These are phyloP conservation scores for Trachelus tabidus DNA, from an alignment of 2,888 invertebrate genomes.

Conservation along the genomic window DNA sequence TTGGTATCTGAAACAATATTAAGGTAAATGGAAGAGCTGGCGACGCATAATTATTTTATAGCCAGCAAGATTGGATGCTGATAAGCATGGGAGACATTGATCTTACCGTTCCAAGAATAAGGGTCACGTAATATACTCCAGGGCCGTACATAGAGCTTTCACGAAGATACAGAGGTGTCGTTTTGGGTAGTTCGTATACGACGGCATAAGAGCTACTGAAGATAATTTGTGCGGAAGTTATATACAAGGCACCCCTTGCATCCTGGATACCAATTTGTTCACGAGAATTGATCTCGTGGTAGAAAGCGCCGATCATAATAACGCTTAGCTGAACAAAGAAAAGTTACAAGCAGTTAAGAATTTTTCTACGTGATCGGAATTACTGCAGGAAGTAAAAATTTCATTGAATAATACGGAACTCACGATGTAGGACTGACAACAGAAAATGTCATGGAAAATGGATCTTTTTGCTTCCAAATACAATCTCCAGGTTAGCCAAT, in stretches of 20 bases:
- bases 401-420: slow-evolving; percentile 18
- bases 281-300: slow-evolving; percentile 64
- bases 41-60: not conserved
- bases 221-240: slow-evolving; percentile 68
- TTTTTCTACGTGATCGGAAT: not conserved
- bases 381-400: not conserved
- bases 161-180: slow-evolving; percentile 66
- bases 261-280: slow-evolving; percentile 68
- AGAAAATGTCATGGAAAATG: slow-evolving; percentile 21
- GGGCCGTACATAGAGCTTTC: slow-evolving; percentile 67
- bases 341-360: slow-evolving; percentile 3
- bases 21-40: not conserved
- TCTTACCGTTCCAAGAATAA: slow-evolving; percentile 45
- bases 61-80: not conserved
- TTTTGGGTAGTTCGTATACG: slow-evolving; percentile 65
- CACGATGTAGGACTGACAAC: slow-evolving; percentile 27
- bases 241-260: slow-evolving; percentile 68
- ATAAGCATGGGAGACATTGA: not conserved
- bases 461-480: slow-evolving; percentile 63
- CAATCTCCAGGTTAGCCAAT: slow-evolving; percentile 65
- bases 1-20: slow-evolving; percentile 35
- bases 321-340: not conserved
- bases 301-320: slow-evolving; percentile 63
- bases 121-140: slow-evolving; percentile 65
- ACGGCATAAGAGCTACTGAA: slow-evolving; percentile 68